phyloP scores from a whole-genome alignment of 2,888 invertebrate species.

The Drosophila testacea region DNA sequence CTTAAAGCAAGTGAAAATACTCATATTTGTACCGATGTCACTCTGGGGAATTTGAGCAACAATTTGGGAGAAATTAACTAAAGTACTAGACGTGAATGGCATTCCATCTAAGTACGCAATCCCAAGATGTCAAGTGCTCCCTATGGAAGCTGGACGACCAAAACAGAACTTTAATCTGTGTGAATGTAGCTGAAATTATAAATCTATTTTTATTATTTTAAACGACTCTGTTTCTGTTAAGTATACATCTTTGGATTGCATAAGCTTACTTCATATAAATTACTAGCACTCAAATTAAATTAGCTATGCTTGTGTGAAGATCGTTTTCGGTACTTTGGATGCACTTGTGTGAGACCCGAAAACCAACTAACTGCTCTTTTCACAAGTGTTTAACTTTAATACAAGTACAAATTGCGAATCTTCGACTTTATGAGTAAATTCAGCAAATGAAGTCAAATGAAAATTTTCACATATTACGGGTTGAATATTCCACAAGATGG shows the following conservation, averaged over 20 bases:
- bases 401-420: background rate
- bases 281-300: slow-evolving; percentile 38
- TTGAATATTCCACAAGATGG: slow-evolving; percentile 33
- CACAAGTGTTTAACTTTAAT: slow-evolving; percentile 44
- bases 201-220: background rate
- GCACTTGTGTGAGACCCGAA: slow-evolving; percentile 19
- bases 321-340: slow-evolving; percentile 31
- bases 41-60: slow-evolving; percentile 8
- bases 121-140: background rate
- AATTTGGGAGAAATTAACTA: slow-evolving; percentile 6
- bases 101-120: background rate
- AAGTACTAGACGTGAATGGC: slow-evolving; percentile 13
- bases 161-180: background rate
- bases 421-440: slow-evolving; percentile 4
- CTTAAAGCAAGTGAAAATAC: background rate
- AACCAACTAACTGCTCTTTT: slow-evolving; percentile 28
- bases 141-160: background rate
- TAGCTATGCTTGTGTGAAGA: slow-evolving; percentile 41
- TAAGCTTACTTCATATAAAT: slow-evolving; percentile 20
- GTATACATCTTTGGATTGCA: slow-evolving; percentile 13
- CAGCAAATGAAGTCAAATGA: slow-evolving; percentile 45
- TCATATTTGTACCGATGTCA: background rate
- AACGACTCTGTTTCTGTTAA: background rate
- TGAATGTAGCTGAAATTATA: background rate
- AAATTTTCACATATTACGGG: slow-evolving; percentile 42